Conservation (phyloP, 1,140 invertebrate genomes). For the Drosophila yakuba region DNA sequence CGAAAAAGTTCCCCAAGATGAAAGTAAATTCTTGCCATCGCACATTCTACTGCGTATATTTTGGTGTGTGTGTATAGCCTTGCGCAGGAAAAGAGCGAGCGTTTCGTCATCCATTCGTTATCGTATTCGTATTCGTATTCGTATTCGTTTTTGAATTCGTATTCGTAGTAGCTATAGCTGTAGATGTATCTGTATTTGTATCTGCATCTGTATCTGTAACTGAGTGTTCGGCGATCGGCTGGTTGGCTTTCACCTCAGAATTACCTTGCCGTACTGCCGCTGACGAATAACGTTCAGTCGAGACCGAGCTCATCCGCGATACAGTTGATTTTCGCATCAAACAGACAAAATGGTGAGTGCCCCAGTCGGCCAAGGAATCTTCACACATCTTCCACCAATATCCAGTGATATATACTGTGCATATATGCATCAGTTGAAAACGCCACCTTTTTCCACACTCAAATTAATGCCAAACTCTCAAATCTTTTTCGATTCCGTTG, state of each 20-base stretch:
- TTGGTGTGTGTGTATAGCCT: constrained; percentile 43
- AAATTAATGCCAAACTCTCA: constrained; percentile 35
- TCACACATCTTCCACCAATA: constrained; percentile 14
- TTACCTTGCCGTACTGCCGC: constrained; percentile 82
- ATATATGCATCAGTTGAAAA: constrained; percentile 15
- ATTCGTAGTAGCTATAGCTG: background rate
- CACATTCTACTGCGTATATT: constrained; percentile 17
- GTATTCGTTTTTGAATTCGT: background rate
- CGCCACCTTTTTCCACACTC: background rate
- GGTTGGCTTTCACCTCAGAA: constrained; percentile 80
- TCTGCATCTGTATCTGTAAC: constrained; percentile 15
- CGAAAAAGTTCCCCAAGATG: constrained; percentile 71
- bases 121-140: background rate
- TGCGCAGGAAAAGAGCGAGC: constrained; percentile 57
- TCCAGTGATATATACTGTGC: constrained; percentile 18
- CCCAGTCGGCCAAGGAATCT: constrained; percentile 28
- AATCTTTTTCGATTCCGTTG: constrained; percentile 56
- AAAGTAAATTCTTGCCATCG: constrained; percentile 78
- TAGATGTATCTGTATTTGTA: background rate
- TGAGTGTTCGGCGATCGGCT: constrained; percentile 28
- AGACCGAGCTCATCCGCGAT: constrained; percentile 85
- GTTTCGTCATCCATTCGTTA: constrained; percentile 48
- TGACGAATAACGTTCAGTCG: constrained; percentile 84
- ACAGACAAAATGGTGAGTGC: constrained; percentile 85
- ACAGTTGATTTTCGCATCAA: constrained; percentile 84